Evolutionary conservation across 2,113 vertebrate species (phyloP).

Genomic region (Sakesphorus luctuosus): DNA sequence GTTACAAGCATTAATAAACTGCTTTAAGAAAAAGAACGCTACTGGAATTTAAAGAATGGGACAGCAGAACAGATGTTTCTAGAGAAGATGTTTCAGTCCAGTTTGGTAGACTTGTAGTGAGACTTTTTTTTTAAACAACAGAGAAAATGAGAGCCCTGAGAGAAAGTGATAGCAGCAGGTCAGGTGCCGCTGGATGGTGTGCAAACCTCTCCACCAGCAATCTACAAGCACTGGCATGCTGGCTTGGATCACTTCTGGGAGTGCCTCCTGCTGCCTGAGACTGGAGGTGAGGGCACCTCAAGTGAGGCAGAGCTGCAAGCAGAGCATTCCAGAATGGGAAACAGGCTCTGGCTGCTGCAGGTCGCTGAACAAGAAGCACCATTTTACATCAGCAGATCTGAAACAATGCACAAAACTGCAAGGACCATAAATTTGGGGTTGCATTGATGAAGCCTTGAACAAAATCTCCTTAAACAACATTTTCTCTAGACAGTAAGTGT

Average conservation of each 20-base stretch:
- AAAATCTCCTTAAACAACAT: background rate
- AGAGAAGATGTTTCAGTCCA: background rate
- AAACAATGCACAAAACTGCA: background rate
- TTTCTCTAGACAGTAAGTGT: background rate
- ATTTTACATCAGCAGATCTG: background rate
- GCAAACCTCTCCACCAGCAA: background rate
- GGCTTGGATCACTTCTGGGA: background rate
- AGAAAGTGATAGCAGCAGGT: background rate
- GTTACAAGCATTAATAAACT: background rate
- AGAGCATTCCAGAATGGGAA: background rate
- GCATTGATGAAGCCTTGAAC: background rate
- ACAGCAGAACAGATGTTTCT: background rate
- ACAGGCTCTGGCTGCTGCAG: background rate
- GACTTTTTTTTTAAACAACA: background rate
- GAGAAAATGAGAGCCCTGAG: background rate
- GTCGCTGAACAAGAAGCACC: background rate
- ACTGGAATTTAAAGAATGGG: background rate
- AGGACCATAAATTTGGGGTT: background rate
- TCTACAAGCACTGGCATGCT: background rate
- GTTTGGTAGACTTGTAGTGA: background rate
- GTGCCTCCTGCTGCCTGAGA: background rate
- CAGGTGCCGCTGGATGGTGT: background rate
- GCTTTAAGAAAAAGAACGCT: background rate
- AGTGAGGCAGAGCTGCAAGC: background rate
- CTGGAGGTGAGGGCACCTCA: background rate